These are phyloP conservation scores for Apis florea DNA, from an alignment of 1,140 invertebrate species.

Conservation along the genomic window DNA sequence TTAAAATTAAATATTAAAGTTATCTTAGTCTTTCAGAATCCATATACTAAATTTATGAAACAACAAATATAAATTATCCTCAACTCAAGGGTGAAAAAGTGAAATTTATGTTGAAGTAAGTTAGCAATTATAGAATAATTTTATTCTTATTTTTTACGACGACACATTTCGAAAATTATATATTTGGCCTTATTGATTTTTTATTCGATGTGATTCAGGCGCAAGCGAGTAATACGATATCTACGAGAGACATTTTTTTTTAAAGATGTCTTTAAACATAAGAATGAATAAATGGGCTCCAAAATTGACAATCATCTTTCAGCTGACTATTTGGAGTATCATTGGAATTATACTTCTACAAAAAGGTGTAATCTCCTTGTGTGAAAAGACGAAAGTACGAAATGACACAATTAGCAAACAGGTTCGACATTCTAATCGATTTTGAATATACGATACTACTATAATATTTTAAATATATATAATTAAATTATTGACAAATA, in stretches of 20 bases:
- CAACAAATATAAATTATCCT: not conserved
- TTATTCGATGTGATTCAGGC: conserved; percentile 29
- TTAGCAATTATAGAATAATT: not conserved
- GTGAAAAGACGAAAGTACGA: conserved; percentile 9
- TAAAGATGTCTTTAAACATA: conserved; percentile 61
- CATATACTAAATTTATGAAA: not conserved
- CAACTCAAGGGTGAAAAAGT: not conserved
- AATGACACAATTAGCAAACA: conserved; percentile 26
- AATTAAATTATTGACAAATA: too few relatives aligned
- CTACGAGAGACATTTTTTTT: conserved; percentile 10
- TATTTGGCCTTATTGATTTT: not conserved
- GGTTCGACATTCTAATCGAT: conserved; percentile 31
- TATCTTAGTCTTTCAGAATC: not conserved
- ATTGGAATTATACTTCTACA: conserved; percentile 69
- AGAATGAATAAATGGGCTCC: conserved; percentile 70
- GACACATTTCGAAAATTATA: not conserved
- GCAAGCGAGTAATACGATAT: not conserved
- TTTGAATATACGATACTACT: not conserved
- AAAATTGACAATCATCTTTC: conserved; percentile 67
- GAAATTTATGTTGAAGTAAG: not conserved
- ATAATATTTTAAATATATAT: too few relatives aligned
- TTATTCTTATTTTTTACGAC: not conserved
- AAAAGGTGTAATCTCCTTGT: conserved; percentile 58
- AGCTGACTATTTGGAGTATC: conserved; percentile 67
- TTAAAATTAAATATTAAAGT: not conserved